Conservation (phyloP, 92 coral and sea anemone species). For the Scolanthus callimorphus region DNA sequence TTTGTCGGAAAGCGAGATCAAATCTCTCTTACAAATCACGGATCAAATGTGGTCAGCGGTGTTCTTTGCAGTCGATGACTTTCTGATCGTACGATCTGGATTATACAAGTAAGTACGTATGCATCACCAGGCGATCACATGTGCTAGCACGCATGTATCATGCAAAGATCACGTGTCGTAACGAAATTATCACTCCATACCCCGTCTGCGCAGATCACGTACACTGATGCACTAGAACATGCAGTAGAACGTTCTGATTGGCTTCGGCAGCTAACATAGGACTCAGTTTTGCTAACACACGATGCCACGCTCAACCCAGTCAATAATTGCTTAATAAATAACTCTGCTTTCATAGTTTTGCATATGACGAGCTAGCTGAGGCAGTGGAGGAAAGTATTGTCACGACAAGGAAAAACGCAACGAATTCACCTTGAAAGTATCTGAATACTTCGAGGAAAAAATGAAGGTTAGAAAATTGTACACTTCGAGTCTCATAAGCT, state of each 20-base stretch:
- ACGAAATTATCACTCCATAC: no score
- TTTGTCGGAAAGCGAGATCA: slow-evolving; percentile 75
- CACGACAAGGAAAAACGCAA: slow-evolving; percentile 37
- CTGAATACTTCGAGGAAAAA: slow-evolving; percentile 57
- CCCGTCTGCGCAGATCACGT: no score
- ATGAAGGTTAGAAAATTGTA: slow-evolving; percentile 45
- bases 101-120: slow-evolving; percentile 68
- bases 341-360: no score
- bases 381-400: slow-evolving; percentile 69
- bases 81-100: slow-evolving; percentile 75
- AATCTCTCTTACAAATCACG: slow-evolving; percentile 53
- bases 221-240: no score
- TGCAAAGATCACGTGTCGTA: no score
- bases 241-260: neutral
- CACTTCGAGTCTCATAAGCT: no score
- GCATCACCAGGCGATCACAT: no score
- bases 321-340: no score
- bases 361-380: slow-evolving; percentile 64
- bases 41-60: slow-evolving; percentile 84
- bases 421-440: slow-evolving; percentile 40
- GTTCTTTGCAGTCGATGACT: slow-evolving; percentile 83
- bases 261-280: no score
- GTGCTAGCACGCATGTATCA: no score
- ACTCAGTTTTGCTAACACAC: no score
- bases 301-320: no score